phyloP scores from a whole-genome alignment of 2,888 invertebrate species.

The Patella depressa region DNA sequence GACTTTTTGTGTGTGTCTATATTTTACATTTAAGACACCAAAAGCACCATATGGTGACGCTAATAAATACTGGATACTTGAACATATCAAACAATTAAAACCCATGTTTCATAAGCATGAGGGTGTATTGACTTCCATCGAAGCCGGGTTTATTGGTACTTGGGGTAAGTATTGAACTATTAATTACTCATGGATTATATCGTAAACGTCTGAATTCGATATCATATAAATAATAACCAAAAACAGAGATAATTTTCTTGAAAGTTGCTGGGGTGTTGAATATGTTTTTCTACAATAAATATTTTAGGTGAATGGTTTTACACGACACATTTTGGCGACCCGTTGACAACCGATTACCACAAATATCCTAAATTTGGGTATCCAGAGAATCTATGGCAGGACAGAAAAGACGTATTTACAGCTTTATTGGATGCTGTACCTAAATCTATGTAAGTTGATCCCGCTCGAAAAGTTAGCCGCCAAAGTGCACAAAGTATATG shows the following conservation, averaged over 20 bases:
- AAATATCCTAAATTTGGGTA: constrained; percentile 25
- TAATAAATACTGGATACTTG: constrained; percentile 26
- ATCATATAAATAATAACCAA: too few species aligned
- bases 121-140: constrained; percentile 27
- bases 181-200: too few species aligned
- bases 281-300: too few species aligned
- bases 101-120: constrained; percentile 29
- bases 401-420: constrained; percentile 27
- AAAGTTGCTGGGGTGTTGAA: too few species aligned
- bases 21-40: background rate
- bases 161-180: constrained; percentile 23
- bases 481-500: too few species aligned
- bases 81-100: constrained; percentile 32
- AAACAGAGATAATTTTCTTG: too few species aligned
- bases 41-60: constrained; percentile 34
- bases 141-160: constrained; percentile 38
- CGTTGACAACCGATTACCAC: constrained; percentile 15
- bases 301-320: constrained; percentile 30
- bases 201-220: too few species aligned
- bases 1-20: too few species aligned
- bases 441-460: constrained; percentile 25
- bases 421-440: constrained; percentile 30
- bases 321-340: constrained; percentile 29
- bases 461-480: too few species aligned
- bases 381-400: constrained; percentile 17